A percentile compares a stretch with the other conserved stretches of the same genome.
Evolutionary conservation across 2,888 invertebrate genomes (phyloP).

Genomic region (Branchipolynoe longqiensis): DNA sequence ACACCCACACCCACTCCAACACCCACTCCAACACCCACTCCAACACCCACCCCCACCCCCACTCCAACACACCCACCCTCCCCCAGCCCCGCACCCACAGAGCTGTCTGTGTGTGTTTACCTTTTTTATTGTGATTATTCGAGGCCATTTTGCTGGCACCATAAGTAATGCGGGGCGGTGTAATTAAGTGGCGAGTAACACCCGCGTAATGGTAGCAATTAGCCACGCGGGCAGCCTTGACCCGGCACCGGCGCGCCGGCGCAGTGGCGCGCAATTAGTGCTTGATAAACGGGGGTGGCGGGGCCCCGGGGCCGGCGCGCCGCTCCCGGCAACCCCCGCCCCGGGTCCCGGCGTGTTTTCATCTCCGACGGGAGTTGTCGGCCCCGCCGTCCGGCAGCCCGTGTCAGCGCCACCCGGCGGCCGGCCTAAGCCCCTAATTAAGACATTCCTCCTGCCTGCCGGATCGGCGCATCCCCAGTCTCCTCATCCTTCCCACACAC

Average conservation of each 20-base stretch:
- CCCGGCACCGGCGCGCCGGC: constrained; percentile 6
- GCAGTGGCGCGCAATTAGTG: constrained; percentile 35
- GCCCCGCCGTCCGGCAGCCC: constrained; percentile 16
- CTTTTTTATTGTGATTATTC: constrained; percentile 1
- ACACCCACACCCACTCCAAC: too few species aligned
- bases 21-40: too few species aligned
- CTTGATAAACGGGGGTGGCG: constrained; percentile 13
- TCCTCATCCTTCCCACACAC: not conserved
- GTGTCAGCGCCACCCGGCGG: constrained; percentile 45
- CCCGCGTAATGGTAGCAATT: constrained; percentile 46
- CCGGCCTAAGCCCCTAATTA: constrained; percentile 52
- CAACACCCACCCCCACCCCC: too few species aligned
- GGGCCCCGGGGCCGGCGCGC: not conserved
- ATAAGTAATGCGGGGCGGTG: constrained; percentile 32
- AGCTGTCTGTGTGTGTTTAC: too few species aligned
- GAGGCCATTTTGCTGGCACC: not conserved
- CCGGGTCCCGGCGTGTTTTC: constrained; percentile 36
- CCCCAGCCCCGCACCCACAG: too few species aligned
- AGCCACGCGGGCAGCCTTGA: constrained; percentile 26
- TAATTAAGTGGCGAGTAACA: constrained; percentile 44
- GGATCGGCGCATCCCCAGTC: not conserved
- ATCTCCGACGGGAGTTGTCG: constrained; percentile 56
- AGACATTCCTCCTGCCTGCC: constrained; percentile 28
- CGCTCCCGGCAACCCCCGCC: not conserved
- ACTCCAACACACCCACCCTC: too few species aligned